Base-by-base conservation (phyloP, 2,888 invertebrate genomes). In the Strigamia transsilvanica region DNA sequence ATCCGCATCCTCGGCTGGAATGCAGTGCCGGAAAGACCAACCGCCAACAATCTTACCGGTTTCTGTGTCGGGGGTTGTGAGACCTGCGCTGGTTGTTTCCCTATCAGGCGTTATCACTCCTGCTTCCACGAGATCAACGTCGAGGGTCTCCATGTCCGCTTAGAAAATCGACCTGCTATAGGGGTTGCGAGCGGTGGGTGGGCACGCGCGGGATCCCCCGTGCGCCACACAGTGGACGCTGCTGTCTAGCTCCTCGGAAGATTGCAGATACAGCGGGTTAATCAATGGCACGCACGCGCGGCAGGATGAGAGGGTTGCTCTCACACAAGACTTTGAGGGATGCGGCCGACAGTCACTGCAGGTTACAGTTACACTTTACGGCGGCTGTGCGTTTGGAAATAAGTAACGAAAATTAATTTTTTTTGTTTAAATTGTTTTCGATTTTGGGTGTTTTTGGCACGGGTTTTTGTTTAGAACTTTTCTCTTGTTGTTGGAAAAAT, bases 211-310 rank as follows among this genome's bases (percentile, higher is more conserved):
- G 73, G 73, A 32, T 73, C 73, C 73, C 73, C 73, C 73, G 73
- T 73, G 73, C 73, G 73, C 73, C 73, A 73, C 73, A 73, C 73
- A 73, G 73, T 73, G 73, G 73, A 73, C 73, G 73, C 73, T 73
- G 73, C 73, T 73, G 73, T 73, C 73, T 73, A 73, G 73, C 73
- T 73, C 32, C 7, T 27, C 32, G 32, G 73, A 12, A 27, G 73
- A 73, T 73, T 73, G 73, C 73, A 73, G 73, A 73, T 73, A 32
- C 73, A 27, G 73, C 32, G 73, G 61, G 10, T 73, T 73, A 73
- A 73, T 73, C 73, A 73, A 73, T 73, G 73, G 73, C 73, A 73
- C 73, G 73, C 73, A 73, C 73, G 73, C 73, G 73, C 73, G 27
- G 32, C 73, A 27, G n/a, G 56, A 15, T 27, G 32, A 73, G 73